A percentile compares a stretch with the other conserved stretches of the same genome.
Conservation (phyloP, 2,888 invertebrate species). For the Cynaeus angustus region DNA sequence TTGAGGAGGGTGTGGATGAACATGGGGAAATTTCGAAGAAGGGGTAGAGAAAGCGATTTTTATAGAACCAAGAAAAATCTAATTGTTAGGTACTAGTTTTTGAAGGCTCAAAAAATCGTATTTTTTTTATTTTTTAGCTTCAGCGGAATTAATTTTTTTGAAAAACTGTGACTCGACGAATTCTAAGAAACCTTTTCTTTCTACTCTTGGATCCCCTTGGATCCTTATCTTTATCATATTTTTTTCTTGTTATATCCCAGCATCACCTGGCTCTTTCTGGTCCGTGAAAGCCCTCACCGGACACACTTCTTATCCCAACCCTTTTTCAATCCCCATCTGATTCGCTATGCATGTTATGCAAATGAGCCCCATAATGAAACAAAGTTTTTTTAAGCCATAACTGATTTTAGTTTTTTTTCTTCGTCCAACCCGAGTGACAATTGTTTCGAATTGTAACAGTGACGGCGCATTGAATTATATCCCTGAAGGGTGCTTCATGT, state of each 20-base stretch:
- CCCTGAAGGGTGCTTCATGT: slow-evolving; percentile 49
- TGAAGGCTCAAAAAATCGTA: no score
- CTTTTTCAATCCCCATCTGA: slow-evolving; percentile 53
- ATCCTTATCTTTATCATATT: no score
- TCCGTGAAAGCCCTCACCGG: slow-evolving; percentile 22
- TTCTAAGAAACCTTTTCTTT: no score
- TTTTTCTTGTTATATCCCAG: no score
- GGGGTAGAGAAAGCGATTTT: neutral
- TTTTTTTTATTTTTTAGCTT: no score
- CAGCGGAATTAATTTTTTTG: no score
- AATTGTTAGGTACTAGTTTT: no score
- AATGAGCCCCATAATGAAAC: slow-evolving; percentile 59
- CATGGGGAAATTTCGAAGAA: neutral
- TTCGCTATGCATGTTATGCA: slow-evolving; percentile 66
- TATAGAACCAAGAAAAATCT: no score
- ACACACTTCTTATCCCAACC: slow-evolving; percentile 27
- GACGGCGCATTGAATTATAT: slow-evolving; percentile 49
- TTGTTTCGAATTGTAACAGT: slow-evolving; percentile 58
- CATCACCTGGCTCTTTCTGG: neutral
- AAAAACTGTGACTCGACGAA: no score
- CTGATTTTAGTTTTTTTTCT: slow-evolving; percentile 60
- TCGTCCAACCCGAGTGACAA: slow-evolving; percentile 56
- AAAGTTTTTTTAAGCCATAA: slow-evolving; percentile 62
- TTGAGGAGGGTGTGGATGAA: slow-evolving; percentile 10
- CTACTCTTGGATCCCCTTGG: no score